Evolutionary conservation across 2,888 invertebrate genomes (phyloP).

Genomic region (Hydrotaea cyrtoneurina): DNA sequence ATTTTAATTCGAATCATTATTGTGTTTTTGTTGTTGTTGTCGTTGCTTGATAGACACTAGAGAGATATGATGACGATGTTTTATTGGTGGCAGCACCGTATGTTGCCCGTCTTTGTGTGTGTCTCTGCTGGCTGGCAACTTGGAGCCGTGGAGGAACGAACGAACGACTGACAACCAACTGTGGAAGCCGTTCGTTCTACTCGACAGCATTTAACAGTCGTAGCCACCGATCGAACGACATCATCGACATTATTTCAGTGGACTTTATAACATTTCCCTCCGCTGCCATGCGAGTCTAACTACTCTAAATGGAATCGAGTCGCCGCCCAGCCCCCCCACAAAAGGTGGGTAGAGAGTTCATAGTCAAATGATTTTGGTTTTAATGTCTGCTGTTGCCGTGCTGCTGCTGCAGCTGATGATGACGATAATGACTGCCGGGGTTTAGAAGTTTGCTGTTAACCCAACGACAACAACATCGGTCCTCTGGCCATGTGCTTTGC

Average conservation of each 20-base stretch:
- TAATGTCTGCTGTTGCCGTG: constrained; percentile 10
- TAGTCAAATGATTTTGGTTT: constrained; percentile 47
- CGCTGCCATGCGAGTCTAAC: background rate
- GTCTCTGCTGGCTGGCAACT: background rate
- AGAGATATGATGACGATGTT: background rate
- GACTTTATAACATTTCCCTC: background rate
- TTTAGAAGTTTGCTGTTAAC: background rate
- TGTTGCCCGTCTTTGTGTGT: constrained; percentile 43
- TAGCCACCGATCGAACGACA: constrained; percentile 46
- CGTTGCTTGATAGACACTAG: constrained; percentile 32
- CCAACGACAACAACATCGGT: background rate
- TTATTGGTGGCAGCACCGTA: constrained; percentile 22
- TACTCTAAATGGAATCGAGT: background rate
- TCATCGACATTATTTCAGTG: constrained; percentile 69
- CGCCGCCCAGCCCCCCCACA: background rate
- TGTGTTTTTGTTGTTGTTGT: constrained; percentile 52
- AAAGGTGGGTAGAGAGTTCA: constrained; percentile 16
- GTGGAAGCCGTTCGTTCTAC: background rate
- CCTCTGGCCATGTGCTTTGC: background rate
- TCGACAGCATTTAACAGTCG: background rate
- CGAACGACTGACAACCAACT: constrained; percentile 37
- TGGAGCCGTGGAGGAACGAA: constrained; percentile 53
- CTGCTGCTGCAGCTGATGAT: background rate
- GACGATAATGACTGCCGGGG: constrained; percentile 21
- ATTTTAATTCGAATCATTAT: constrained; percentile 5